Base-by-base conservation (phyloP, 2,888 invertebrate species). In the Alsophila aescularia region DNA sequence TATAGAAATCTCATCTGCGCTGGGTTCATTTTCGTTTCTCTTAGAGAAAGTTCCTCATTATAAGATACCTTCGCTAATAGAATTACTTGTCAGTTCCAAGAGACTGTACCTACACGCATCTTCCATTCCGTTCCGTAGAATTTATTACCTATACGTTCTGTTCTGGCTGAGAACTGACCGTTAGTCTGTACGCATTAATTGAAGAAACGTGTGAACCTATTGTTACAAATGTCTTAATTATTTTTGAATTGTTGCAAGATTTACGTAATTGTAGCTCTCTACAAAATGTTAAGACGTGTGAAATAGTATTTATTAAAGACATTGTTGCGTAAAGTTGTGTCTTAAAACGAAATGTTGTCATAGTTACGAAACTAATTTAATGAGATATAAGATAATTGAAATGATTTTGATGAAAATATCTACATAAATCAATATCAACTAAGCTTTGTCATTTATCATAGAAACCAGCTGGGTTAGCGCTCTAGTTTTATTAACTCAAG, bases 241-340 rank as follows among this genome's bases (percentile, higher is more conserved):
- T 61, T 63, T 60, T 64, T 50, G 18, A 48, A 50, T 32, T 61
- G 43, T 49, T 52, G 44, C 59, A 47, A 55, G 50, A 52, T 40
- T 70, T 68, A 69, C 52, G 47, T 64, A 72, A 74, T 47, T 54
- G 16, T 54, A 52, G 63, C 65, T 76, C 72, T 75, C 68, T 50
- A 16, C 10, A 34, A 37, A 53, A 57, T 58, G 32, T 12, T 32
- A 9, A 50, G 42, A 40, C 53, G 60, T 71, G 70, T 54, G 69
- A 68, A 65, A 64, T 64, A 62, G 47, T 31, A 5, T 31, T 43
- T 49, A 48, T 48, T 47, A 51, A 2, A 12, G 41, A 2, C 29
- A 62, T 71, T 71, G 69, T 75, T 70, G 62, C 64, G 51, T 58
- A 55, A 52, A 48, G 10, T 21, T 10, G 18, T 42, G 32, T 32